Evolutionary conservation across 1,140 invertebrate species (phyloP), one percentile per base, ranked within the genome.

Genomic region (Sitodiplosis mosellana): DNA sequence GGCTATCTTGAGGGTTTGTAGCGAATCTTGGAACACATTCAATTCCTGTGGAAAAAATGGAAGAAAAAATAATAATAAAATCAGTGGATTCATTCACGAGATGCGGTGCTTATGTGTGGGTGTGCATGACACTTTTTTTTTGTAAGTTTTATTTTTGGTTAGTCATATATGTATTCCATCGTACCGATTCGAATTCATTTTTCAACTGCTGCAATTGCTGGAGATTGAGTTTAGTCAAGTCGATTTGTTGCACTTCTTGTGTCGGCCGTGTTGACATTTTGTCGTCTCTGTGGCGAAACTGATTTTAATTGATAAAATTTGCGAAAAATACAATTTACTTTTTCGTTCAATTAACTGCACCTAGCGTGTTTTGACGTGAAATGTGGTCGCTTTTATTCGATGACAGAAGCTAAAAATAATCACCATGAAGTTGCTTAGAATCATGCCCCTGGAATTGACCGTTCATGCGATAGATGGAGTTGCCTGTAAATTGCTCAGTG

Each of bases 1-100:
- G 6, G 88, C 89, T 54, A 86, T 74, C 70, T 93, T 91, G 44
- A 94, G 68, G 12, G 83, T 86, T 56, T 85, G 80, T 38, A 94
- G 61, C 0, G 90, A 94, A 50, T 87, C 82, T 70, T 87, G 81
- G 63, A 91, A 87, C 15, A 91, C 73, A 56, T 73, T 73, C 19
- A 96, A 69, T 65, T 94, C 90, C 83, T 85, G n/a, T n/a, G n/a
- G n/a, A n/a, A n/a, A 59, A 57, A 69, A 71, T 33, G n/a, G 14
- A 41, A 17, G 17, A 18, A 18, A 18, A 40, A 12, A 40, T 3
- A 18, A n/a, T 3, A 40, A 18, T 4, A n/a, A 40, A 18, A 40
- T 21, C 18, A 43, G 20, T 43, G 41, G 11, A 8, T 41, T 7
- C n/a, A 21, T 43, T 18, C 18, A 8, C 15, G 38, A 18, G 7